Evolutionary conservation across 2,113 vertebrate species (phyloP).

Genomic region (Nematolebias whitei): DNA sequence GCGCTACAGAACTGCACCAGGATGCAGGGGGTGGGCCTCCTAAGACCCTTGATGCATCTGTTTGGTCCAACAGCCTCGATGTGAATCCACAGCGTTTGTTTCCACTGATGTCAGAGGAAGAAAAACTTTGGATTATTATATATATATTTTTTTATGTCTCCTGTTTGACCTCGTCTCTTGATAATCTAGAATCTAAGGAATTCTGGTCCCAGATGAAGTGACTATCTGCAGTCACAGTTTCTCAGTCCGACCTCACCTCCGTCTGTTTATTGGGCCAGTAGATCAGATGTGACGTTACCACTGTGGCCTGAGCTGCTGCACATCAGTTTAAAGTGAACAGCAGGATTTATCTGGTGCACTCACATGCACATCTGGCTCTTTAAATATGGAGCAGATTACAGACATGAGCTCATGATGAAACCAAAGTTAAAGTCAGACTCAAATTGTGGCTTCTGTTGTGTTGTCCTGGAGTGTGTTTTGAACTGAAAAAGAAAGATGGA

Average conservation of each 20-base stretch:
- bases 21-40: constrained; percentile 17
- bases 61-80: background rate
- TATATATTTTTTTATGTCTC: background rate
- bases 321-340: constrained; percentile 27
- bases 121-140: constrained; percentile 40
- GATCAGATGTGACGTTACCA: constrained; percentile 41
- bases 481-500: too few species aligned
- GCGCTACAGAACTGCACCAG: constrained; percentile 23
- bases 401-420: background rate
- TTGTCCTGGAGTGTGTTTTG: background rate
- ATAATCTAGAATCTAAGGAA: constrained; percentile 55
- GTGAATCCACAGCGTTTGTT: background rate
- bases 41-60: constrained; percentile 19
- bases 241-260: constrained; percentile 22
- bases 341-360: background rate
- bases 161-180: constrained; percentile 6
- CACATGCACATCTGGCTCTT: constrained; percentile 20
- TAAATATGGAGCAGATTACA: background rate
- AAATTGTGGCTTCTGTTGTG: background rate
- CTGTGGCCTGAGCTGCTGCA: constrained; percentile 13
- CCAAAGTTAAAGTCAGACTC: background rate
- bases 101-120: background rate
- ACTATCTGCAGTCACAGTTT: constrained; percentile 12
- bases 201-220: constrained; percentile 51
- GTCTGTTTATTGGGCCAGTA: constrained; percentile 44